phyloP scores from a whole-genome alignment of 1,140 invertebrate genomes.

The Macrostomum lignano region DNA sequence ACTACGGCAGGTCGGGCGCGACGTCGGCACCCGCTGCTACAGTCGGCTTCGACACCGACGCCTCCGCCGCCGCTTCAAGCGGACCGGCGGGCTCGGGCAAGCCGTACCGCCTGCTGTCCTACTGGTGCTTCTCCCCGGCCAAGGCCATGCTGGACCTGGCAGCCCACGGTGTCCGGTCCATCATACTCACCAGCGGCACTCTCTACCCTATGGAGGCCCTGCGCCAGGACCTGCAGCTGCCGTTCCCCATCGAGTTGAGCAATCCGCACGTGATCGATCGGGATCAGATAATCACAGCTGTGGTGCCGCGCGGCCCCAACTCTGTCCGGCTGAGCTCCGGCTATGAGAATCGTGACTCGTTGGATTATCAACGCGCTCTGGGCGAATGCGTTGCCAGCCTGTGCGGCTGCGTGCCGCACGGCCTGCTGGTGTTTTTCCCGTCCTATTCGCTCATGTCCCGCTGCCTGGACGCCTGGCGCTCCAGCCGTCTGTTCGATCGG shows the following conservation, averaged over 20 bases:
- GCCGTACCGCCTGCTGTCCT: conserved; percentile 34
- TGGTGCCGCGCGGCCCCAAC: conserved; percentile 43
- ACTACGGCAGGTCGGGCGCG: too few species aligned
- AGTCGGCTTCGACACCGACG: too few species aligned
- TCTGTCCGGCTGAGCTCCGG: conserved; percentile 47
- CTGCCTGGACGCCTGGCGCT: conserved; percentile 18
- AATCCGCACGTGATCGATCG: conserved; percentile 66
- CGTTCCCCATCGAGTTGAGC: conserved; percentile 48
- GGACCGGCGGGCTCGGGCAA: not conserved
- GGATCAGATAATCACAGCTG: conserved; percentile 55
- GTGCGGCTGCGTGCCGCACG: conserved; percentile 67
- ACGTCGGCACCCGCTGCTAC: too few species aligned
- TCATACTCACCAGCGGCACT: conserved; percentile 83
- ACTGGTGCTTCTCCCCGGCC: conserved; percentile 86
- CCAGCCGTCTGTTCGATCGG: not conserved
- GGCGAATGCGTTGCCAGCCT: conserved; percentile 9
- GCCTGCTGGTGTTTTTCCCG: conserved; percentile 76
- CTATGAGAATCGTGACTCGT: conserved; percentile 43
- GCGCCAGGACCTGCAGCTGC: conserved; percentile 49
- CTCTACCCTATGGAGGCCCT: conserved; percentile 62
- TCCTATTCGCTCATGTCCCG: conserved; percentile 57
- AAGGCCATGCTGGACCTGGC: conserved; percentile 49
- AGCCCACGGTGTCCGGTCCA: conserved; percentile 43
- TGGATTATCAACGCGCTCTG: conserved; percentile 8
- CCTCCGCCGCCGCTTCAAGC: too few species aligned